phyloP scores from a whole-genome alignment of 2,888 invertebrate species.

The Omphaloscelis lunosa region DNA sequence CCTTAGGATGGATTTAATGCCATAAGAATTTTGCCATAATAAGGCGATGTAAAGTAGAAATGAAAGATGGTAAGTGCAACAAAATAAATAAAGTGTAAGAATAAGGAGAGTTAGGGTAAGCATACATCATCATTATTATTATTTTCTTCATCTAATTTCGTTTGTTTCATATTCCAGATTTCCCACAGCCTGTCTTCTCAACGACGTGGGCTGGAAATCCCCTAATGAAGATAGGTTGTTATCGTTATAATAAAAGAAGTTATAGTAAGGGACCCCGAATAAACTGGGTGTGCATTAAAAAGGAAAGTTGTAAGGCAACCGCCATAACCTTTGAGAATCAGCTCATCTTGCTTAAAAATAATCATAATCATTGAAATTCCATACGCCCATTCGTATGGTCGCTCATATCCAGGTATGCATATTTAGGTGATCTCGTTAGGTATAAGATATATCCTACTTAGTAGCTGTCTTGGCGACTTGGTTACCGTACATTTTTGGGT shows the following conservation, averaged over 20 bases:
- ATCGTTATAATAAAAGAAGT: conserved; percentile 76
- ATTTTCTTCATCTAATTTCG: not conserved
- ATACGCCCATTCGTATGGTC: not conserved
- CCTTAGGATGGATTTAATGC: not conserved
- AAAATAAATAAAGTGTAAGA: not conserved
- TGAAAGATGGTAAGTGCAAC: not conserved
- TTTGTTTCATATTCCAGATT: conserved; percentile 47
- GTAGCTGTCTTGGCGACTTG: not conserved
- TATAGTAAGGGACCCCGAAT: conserved; percentile 70
- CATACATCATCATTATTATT: too few relatives aligned
- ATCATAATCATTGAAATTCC: conserved; percentile 70
- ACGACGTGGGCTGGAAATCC: conserved; percentile 75
- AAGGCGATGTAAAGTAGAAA: too few relatives aligned
- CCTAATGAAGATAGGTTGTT: conserved; percentile 68
- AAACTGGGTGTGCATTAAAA: conserved; percentile 76
- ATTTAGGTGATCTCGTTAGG: not conserved
- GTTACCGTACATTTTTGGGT: too few relatives aligned
- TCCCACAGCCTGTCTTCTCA: conserved; percentile 65
- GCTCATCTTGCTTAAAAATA: conserved; percentile 71
- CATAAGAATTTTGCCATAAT: not conserved
- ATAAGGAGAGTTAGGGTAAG: not conserved
- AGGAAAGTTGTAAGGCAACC: conserved; percentile 74
- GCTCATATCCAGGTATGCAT: not conserved
- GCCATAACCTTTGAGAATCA: conserved; percentile 69
- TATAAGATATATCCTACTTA: not conserved